Evolutionary conservation across 64 coral and sea anemone genomes (phyloP).

Genomic region (Catalaphyllia jardinei): DNA sequence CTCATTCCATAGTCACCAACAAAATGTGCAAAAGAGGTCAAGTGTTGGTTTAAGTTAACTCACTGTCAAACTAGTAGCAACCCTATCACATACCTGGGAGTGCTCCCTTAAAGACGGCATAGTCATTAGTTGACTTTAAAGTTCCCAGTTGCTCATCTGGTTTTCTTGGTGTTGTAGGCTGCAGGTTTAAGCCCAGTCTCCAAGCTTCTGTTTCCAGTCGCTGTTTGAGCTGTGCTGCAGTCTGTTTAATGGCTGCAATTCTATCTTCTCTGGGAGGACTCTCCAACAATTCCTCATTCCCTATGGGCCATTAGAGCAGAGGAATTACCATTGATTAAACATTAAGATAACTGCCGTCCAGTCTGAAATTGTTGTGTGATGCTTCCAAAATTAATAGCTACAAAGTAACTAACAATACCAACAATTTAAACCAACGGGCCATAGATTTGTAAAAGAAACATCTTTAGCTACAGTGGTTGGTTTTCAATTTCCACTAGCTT

Average conservation of each 20-base stretch:
- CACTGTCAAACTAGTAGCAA: too few relatives aligned
- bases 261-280: conserved; percentile 88
- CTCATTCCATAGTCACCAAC: too few relatives aligned
- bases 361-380: too few relatives aligned
- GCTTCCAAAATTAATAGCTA: too few relatives aligned
- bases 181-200: conserved; percentile 76
- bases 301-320: background rate
- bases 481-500: too few relatives aligned
- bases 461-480: too few relatives aligned
- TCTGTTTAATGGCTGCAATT: conserved; percentile 82
- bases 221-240: conserved; percentile 78
- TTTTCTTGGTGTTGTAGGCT: conserved; percentile 18
- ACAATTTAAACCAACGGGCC: too few relatives aligned
- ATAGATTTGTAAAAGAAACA: too few relatives aligned
- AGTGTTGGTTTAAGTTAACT: background rate
- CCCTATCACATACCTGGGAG: conserved; percentile 26
- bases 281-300: background rate
- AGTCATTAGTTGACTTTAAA: background rate
- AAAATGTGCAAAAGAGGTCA: background rate
- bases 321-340: background rate
- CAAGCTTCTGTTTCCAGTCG: conserved; percentile 85
- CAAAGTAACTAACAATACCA: too few relatives aligned
- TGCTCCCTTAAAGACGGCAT: conserved; percentile 40
- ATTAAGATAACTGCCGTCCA: background rate
- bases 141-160: conserved; percentile 9